Conservation (phyloP, 2,113 vertebrate genomes). For the Crotophaga sulcirostris region DNA sequence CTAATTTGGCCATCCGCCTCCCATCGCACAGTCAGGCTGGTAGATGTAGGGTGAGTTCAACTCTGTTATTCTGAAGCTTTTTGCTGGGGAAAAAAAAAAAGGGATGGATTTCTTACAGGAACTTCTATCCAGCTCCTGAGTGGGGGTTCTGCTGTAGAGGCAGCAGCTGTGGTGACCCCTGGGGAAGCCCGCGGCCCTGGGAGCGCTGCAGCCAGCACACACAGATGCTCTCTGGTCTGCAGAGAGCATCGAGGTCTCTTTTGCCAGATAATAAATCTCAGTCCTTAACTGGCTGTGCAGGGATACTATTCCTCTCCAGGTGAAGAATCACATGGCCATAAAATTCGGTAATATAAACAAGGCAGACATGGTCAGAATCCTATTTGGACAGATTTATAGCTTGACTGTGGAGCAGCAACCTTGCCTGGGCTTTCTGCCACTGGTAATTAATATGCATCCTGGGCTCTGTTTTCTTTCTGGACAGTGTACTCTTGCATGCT, state of each 20-base stretch:
- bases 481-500: conserved; percentile 11
- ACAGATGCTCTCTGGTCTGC: not conserved
- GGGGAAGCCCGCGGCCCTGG: fast-evolving
- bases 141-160: fast-evolving
- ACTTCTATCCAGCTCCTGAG: not conserved
- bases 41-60: not conserved
- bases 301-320: conserved; percentile 40
- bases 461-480: conserved; percentile 62
- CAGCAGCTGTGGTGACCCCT: not conserved
- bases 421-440: conserved; percentile 63
- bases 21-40: not conserved
- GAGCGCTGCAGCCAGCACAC: not conserved
- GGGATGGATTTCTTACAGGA: not conserved
- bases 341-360: conserved; percentile 58
- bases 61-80: not conserved
- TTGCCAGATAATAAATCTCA: not conserved
- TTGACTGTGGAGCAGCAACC: conserved; percentile 39
- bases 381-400: conserved; percentile 67
- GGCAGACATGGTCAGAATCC: conserved; percentile 32
- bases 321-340: conserved; percentile 63
- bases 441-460: conserved; percentile 42
- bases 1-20: not conserved
- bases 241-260: not conserved
- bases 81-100: not conserved
- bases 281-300: not conserved